Percentiles rank a stretch among this genome's conserved stretches.
phyloP scores from a whole-genome alignment of 2,113 vertebrate species.

The Suricata suricatta region DNA sequence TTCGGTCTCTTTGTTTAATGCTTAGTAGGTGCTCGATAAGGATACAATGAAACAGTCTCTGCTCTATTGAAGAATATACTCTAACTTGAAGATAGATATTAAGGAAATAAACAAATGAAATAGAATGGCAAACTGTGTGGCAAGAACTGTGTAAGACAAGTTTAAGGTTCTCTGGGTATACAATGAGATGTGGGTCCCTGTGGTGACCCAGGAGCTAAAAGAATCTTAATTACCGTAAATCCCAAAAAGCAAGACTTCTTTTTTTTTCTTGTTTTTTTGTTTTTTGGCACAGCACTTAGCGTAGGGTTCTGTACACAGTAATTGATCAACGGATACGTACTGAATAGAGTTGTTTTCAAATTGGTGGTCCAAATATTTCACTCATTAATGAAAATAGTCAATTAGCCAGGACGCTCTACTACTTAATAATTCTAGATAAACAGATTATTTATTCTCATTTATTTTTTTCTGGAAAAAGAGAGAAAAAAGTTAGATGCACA shows the following conservation, averaged over 20 bases:
- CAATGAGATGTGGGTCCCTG: not conserved
- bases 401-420: not conserved
- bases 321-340: not conserved
- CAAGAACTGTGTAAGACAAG: not conserved
- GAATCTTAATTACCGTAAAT: not conserved
- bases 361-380: not conserved
- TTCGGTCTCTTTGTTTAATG: not conserved
- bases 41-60: not conserved
- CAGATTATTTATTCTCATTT: not conserved
- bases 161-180: not conserved
- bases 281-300: not conserved
- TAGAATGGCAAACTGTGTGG: not conserved
- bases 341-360: conserved; percentile 9
- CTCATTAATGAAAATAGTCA: not conserved
- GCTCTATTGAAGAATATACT: not conserved
- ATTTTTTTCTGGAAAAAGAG: not conserved
- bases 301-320: not conserved
- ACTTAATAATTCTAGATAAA: not conserved
- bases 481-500: not conserved
- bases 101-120: not conserved
- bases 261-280: not conserved
- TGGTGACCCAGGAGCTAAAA: not conserved
- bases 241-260: not conserved
- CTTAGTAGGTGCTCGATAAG: not conserved
- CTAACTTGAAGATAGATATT: not conserved